phyloP scores from a whole-genome alignment of 1,140 invertebrate genomes.

The Aphelenchoides avenae region DNA sequence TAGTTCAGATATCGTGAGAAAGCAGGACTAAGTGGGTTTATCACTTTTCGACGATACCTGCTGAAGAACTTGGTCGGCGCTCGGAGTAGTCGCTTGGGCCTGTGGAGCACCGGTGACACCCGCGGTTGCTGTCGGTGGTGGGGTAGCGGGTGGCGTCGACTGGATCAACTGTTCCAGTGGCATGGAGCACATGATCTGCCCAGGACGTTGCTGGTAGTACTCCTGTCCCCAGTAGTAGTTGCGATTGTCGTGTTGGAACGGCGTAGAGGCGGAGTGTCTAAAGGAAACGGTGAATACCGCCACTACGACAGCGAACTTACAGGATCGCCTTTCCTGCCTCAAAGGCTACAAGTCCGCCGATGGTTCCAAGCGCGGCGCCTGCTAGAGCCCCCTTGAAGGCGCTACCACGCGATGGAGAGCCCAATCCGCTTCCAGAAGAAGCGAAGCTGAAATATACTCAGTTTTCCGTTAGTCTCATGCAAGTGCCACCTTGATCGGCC shows the following conservation, averaged over 20 bases:
- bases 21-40: background rate
- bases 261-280: slow-evolving; percentile 13
- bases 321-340: slow-evolving; percentile 8
- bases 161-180: slow-evolving; percentile 24
- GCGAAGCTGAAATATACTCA: no score
- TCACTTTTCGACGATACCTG: slow-evolving; percentile 19
- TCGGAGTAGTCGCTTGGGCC: slow-evolving; percentile 23
- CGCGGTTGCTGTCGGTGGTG: background rate
- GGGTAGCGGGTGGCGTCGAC: slow-evolving; percentile 4
- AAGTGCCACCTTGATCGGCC: no score
- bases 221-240: slow-evolving; percentile 31
- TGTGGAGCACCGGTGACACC: slow-evolving; percentile 2
- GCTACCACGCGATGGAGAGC: slow-evolving; percentile 18
- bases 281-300: background rate
- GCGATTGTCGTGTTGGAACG: slow-evolving; percentile 26
- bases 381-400: slow-evolving; percentile 26
- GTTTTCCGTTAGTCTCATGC: no score
- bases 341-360: slow-evolving; percentile 28
- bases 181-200: slow-evolving; percentile 19
- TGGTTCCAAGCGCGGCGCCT: slow-evolving; percentile 28
- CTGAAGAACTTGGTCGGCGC: slow-evolving; percentile 10
- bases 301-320: background rate
- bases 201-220: slow-evolving; percentile 13
- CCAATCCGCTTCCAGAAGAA: slow-evolving; percentile 20
- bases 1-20: background rate